Conservation (phyloP, 2,888 invertebrate genomes). For the Physocephala rufipes region DNA sequence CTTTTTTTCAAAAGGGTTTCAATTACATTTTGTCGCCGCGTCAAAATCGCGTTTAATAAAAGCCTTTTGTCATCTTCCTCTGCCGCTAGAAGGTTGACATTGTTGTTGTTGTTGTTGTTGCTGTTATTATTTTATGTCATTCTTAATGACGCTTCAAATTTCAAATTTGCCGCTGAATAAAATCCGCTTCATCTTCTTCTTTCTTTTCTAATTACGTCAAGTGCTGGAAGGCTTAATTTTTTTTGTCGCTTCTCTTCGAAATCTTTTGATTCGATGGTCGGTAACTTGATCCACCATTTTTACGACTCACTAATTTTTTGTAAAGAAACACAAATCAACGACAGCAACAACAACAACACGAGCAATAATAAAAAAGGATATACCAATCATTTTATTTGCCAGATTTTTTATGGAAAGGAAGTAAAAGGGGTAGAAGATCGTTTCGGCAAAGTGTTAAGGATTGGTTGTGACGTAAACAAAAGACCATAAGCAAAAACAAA, state of each 20-base stretch:
- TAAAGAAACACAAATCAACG: slow-evolving; percentile 4
- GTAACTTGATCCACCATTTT: slow-evolving; percentile 37
- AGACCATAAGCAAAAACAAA: too few relatives aligned
- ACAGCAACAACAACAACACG: slow-evolving; percentile 9
- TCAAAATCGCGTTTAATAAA: not conserved
- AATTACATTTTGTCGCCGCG: slow-evolving; percentile 24
- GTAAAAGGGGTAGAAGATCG: not conserved
- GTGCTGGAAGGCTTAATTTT: slow-evolving; percentile 22
- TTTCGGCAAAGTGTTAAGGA: not conserved
- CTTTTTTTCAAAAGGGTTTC: slow-evolving; percentile 28
- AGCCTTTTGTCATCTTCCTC: not conserved
- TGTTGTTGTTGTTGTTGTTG: slow-evolving; percentile 11
- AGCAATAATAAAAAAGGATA: slow-evolving; percentile 23
- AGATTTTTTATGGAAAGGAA: slow-evolving; percentile 10
- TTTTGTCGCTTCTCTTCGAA: slow-evolving; percentile 10
- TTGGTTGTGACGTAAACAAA: not conserved
- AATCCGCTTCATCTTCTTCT: not conserved
- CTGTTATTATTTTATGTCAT: slow-evolving; percentile 16
- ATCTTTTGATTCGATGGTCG: slow-evolving; percentile 7
- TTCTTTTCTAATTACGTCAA: slow-evolving; percentile 36
- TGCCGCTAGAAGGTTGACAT: not conserved
- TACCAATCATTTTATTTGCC: slow-evolving; percentile 30
- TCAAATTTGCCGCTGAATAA: not conserved
- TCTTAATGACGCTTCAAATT: slow-evolving; percentile 32
- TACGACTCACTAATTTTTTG: slow-evolving; percentile 22